Percentiles rank a stretch among this genome's conserved stretches.
These are phyloP conservation scores for Latrodectus elegans DNA, from an alignment of 2,888 invertebrate genomes.

Conservation along the genomic window DNA sequence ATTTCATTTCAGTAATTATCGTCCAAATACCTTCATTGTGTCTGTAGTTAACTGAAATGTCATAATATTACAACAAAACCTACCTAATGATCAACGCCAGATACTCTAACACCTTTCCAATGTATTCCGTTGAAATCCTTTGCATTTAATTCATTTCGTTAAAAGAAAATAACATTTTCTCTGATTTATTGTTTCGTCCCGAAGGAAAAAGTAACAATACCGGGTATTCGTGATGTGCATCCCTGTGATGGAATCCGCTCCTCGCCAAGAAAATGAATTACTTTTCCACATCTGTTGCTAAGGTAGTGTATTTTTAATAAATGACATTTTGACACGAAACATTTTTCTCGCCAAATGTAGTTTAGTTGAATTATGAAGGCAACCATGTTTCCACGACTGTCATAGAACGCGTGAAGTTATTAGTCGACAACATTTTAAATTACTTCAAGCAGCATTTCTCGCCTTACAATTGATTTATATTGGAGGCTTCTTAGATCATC, in stretches of 20 bases:
- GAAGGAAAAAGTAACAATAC: conserved; percentile 1
- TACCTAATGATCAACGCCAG: too few species aligned
- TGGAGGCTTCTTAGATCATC: too few species aligned
- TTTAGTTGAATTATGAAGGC: background rate
- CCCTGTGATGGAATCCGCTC: background rate
- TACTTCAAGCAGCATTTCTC: background rate
- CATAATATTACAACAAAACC: too few species aligned
- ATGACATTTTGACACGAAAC: conserved; percentile 15
- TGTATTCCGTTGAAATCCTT: too few species aligned
- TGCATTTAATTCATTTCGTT: too few species aligned
- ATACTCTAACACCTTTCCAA: too few species aligned
- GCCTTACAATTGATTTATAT: too few species aligned
- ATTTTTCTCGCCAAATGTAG: background rate
- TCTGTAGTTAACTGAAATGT: too few species aligned
- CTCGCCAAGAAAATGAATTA: conserved; percentile 7
- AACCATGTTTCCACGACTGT: background rate
- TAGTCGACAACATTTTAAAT: conserved; percentile 5
- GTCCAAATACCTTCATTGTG: too few species aligned
- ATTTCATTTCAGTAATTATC: too few species aligned
- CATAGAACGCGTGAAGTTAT: background rate
- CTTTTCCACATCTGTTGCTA: conserved; percentile 10
- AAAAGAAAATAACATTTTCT: background rate
- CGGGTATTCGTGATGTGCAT: conserved; percentile 6
- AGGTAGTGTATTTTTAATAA: conserved; percentile 28
- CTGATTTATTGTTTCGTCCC: conserved; percentile 5